These are phyloP conservation scores for Ptychadena robeensis DNA, from an alignment of 2,797 vertebrate genomes.

Conservation along the genomic window DNA sequence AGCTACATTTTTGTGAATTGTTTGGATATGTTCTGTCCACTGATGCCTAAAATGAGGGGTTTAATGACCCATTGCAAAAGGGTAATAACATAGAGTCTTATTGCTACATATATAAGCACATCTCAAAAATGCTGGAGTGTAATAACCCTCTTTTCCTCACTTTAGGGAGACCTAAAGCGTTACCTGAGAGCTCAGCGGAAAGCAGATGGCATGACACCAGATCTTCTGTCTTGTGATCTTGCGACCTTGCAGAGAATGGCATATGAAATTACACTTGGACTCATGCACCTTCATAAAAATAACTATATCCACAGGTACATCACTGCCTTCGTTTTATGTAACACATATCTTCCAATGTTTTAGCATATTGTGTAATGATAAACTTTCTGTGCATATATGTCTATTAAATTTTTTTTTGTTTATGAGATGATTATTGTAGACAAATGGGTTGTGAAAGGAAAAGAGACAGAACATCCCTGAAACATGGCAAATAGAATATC, in stretches of 20 bases:
- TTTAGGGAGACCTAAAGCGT: constrained; percentile 89
- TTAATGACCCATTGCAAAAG: too few relatives aligned
- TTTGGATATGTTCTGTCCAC: too few relatives aligned
- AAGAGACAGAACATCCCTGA: neutral
- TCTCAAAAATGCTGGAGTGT: too few relatives aligned
- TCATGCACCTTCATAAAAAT: constrained; percentile 90
- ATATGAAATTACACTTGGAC: constrained; percentile 89
- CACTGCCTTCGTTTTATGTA: neutral
- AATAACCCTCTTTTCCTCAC: neutral
- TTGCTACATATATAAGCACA: neutral
- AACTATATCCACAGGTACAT: constrained; percentile 91
- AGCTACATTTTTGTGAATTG: too few relatives aligned
- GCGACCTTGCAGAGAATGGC: constrained; percentile 91
- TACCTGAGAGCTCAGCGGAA: constrained; percentile 90
- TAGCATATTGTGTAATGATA: neutral
- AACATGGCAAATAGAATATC: neutral
- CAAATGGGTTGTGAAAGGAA: too few relatives aligned
- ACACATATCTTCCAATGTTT: neutral
- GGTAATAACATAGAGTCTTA: too few relatives aligned
- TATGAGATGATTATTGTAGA: too few relatives aligned
- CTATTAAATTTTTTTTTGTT: too few relatives aligned
- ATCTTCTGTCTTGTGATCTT: constrained; percentile 86
- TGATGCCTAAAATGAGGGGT: too few relatives aligned
- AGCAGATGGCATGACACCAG: constrained; percentile 89
- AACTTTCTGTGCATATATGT: neutral